Base-by-base conservation (phyloP, 2,888 invertebrate genomes). In the Limnephilus auricula region DNA sequence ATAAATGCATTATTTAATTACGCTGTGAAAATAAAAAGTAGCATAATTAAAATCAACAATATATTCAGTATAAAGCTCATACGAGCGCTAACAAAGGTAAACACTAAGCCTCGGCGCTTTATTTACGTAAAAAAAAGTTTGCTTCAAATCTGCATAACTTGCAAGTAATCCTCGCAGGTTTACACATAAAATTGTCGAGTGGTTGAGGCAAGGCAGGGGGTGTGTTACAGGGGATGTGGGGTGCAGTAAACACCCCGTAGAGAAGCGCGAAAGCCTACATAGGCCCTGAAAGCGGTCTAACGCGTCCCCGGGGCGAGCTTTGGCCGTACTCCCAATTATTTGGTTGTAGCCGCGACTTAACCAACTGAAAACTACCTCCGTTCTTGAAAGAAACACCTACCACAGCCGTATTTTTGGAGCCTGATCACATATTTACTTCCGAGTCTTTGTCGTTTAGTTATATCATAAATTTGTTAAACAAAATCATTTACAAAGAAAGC, bases 261-360 rank as follows among this genome's bases (percentile, higher is more conserved):
- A 45, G 45, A 45, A 45, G 45, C 45, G 45, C 45, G 45, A 45
- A 45, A 65, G 65, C 65, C 65, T n/a, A 9, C 65, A 65, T 9
- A 9, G 65, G 65, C n/a, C 25, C 25, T 65, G 83, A 34, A 45
- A 86, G 86, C 45, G 50, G 86, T 40, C 65, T 65, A 50, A 83
- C 50, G 83, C 65, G 50, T 83, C 83, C 90, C 30, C 37, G 6
- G 80, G 87, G 90, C 45, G 80, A 25, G 80, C 80, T 87, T 87
- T 79, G 45, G 83, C 83, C 37, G 79, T 80, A 90, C 86, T 86
- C 37, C 37, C 90, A 90, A 90, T 90, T 90, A 90, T 82, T 79
- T 45, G 84, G 18, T 79, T 79, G 85, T 78, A 88, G 40, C 79
- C 87, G 78, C 87, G 25, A 78, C 87, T 88, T 34, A 88, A 13